Evolutionary conservation across 2,888 invertebrate species (phyloP).

Genomic region (Alloplasta piceator): DNA sequence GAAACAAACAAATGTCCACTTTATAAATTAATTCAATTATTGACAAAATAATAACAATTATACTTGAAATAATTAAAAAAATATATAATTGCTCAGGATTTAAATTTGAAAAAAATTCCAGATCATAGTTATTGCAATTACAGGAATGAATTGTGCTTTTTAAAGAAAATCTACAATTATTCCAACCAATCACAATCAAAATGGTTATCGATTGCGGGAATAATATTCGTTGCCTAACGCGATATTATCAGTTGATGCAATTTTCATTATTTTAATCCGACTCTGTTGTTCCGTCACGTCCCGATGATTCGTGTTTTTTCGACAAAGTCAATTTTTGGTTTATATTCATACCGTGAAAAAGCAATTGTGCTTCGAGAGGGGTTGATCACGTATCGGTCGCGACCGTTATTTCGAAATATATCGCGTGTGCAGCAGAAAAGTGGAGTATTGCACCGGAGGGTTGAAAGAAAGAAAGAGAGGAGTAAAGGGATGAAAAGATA

Average conservation of each 20-base stretch:
- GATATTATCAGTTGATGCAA: background rate
- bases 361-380: conserved; percentile 38
- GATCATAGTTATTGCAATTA: too few relatives aligned
- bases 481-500: conserved; percentile 23
- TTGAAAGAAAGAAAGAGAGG: conserved; percentile 17
- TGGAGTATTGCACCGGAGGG: conserved; percentile 28
- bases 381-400: conserved; percentile 45
- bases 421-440: conserved; percentile 47
- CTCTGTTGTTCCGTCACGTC: background rate
- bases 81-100: too few relatives aligned
- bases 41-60: too few relatives aligned
- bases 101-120: too few relatives aligned
- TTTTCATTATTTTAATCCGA: background rate
- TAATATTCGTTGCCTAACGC: too few relatives aligned
- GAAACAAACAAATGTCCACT: too few relatives aligned
- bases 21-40: too few relatives aligned
- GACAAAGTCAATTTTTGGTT: conserved; percentile 14
- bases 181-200: too few relatives aligned
- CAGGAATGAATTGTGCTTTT: too few relatives aligned
- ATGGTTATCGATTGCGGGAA: too few relatives aligned
- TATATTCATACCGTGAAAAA: conserved; percentile 34
- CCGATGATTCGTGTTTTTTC: conserved; percentile 13
- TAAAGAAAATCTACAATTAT: too few relatives aligned
- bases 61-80: too few relatives aligned
- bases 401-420: conserved; percentile 54